Evolutionary conservation across 2,888 invertebrate genomes (phyloP).

Genomic region (Philhelius pedissequus): DNA sequence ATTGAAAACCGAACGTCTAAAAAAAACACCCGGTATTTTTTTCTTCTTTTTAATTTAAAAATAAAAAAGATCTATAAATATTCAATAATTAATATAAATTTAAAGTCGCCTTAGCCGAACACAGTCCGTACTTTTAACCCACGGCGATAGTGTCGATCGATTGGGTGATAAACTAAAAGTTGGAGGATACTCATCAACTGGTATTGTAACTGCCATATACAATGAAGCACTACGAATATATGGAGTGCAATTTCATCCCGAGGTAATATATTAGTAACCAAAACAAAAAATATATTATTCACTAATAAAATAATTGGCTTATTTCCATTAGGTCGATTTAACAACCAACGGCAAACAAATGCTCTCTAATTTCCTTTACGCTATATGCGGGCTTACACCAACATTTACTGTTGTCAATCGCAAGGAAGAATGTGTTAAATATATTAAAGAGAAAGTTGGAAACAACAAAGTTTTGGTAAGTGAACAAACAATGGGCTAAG

Average conservation of each 20-base stretch:
- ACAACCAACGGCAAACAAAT: slow-evolving; percentile 94
- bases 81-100: slow-evolving; percentile 45
- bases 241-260: slow-evolving; percentile 99
- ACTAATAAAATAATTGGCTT: background rate
- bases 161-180: slow-evolving; percentile 93
- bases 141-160: slow-evolving; percentile 97
- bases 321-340: slow-evolving; percentile 87
- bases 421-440: slow-evolving; percentile 93
- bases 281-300: background rate
- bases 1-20: no score
- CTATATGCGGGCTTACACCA: slow-evolving; percentile 91
- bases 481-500: slow-evolving; percentile 65
- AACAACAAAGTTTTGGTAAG: slow-evolving; percentile 94
- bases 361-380: slow-evolving; percentile 96
- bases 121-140: slow-evolving; percentile 95
- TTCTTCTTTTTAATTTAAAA: no score
- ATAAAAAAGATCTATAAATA: background rate
- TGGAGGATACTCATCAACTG: slow-evolving; percentile 89
- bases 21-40: no score
- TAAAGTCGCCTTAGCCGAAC: slow-evolving; percentile 90
- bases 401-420: slow-evolving; percentile 93
- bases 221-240: slow-evolving; percentile 94
- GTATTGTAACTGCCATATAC: slow-evolving; percentile 92
- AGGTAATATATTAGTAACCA: slow-evolving; percentile 82
- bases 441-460: slow-evolving; percentile 93